Evolutionary conservation across 2,797 vertebrate species (phyloP).

Genomic region (Gadopsis bispinosus): DNA sequence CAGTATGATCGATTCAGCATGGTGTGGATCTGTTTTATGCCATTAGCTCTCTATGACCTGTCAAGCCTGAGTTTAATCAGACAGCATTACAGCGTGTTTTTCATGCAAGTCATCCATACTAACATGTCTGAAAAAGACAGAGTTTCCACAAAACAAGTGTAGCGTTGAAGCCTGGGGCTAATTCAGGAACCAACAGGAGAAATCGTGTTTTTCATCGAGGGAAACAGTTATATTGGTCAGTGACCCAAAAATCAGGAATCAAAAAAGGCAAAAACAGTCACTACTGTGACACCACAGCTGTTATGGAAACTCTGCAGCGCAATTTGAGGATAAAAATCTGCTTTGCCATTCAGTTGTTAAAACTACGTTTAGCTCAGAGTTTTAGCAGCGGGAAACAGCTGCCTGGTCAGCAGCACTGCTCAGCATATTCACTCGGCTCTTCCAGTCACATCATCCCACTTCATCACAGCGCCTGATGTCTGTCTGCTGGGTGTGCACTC

Average conservation of each 20-base stretch:
- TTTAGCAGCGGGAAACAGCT: constrained; percentile 47
- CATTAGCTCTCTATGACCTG: not conserved
- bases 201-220: constrained; percentile 18
- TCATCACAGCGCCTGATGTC: constrained; percentile 52
- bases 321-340: constrained; percentile 29
- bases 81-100: constrained; percentile 65
- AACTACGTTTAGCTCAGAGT: constrained; percentile 54
- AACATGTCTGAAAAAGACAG: constrained; percentile 31
- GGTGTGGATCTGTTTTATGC: constrained; percentile 1
- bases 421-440: constrained; percentile 62
- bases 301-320: constrained; percentile 70
- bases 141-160: constrained; percentile 71
- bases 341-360: constrained; percentile 42
- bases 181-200: constrained; percentile 13
- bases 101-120: constrained; percentile 62
- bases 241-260: not conserved
- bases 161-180: not conserved
- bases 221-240: not conserved
- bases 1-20: not conserved
- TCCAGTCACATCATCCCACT: constrained; percentile 70
- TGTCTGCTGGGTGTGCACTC: constrained; percentile 47
- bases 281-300: constrained; percentile 24
- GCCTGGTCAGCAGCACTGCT: constrained; percentile 56
- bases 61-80: constrained; percentile 12
- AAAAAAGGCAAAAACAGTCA: not conserved